Conservation (phyloP, 2,888 invertebrate species). For the Patella pellucida region DNA sequence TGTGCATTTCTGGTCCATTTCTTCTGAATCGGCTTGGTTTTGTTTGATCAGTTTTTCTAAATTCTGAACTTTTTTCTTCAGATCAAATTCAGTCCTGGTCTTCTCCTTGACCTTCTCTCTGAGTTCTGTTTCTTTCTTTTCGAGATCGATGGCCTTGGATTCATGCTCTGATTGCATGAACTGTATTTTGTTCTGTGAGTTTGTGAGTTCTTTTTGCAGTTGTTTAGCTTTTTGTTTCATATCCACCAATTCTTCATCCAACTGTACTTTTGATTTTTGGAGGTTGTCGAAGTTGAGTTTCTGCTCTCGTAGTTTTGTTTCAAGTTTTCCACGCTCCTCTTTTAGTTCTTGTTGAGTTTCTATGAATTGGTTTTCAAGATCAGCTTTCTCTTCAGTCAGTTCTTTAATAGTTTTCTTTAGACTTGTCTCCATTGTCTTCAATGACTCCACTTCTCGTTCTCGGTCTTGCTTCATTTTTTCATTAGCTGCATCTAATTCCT, state of each 20-base stretch:
- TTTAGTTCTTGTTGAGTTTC: conserved; percentile 25
- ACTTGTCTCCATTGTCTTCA: conserved; percentile 18
- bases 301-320: conserved; percentile 4
- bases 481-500: conserved; percentile 18
- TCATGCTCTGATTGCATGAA: conserved; percentile 56
- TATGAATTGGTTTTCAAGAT: conserved; percentile 18
- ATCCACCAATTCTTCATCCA: conserved; percentile 24
- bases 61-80: conserved; percentile 3
- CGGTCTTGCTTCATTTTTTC: conserved; percentile 24
- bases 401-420: conserved; percentile 31
- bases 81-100: conserved; percentile 15
- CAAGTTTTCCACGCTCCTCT: not conserved
- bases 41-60: conserved; percentile 15
- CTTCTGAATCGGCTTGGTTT: conserved; percentile 5
- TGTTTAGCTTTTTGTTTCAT: conserved; percentile 41
- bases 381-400: conserved; percentile 38
- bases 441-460: conserved; percentile 21
- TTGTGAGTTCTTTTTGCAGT: conserved; percentile 38
- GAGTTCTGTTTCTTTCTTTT: conserved; percentile 12
- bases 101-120: conserved; percentile 12
- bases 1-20: not conserved
- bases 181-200: conserved; percentile 49
- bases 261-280: conserved; percentile 13
- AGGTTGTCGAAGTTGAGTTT: not conserved
- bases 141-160: conserved; percentile 29